These are phyloP conservation scores for Pelvicachromis taeniatus DNA, from an alignment of 2,113 vertebrate species.

Conservation along the genomic window DNA sequence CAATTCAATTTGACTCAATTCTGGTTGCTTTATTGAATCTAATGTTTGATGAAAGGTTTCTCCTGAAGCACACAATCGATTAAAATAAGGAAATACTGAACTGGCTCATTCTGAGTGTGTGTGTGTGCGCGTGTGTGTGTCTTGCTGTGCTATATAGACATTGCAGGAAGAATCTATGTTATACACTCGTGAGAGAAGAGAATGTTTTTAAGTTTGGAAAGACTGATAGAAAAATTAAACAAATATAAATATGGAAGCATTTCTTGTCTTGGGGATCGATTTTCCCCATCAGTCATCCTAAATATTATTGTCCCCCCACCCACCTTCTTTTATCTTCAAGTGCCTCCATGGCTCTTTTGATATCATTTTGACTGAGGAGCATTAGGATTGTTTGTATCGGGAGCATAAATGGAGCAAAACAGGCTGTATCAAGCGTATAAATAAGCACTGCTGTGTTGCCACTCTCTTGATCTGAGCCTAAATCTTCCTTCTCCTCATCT, in stretches of 20 bases:
- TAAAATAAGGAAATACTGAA: neutral
- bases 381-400: neutral
- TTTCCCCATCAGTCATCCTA: neutral
- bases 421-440: neutral
- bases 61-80: neutral
- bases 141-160: too few species aligned
- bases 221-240: neutral
- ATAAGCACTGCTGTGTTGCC: neutral
- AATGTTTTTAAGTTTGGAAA: neutral
- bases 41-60: neutral
- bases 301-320: neutral
- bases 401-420: neutral
- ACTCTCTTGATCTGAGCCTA: neutral
- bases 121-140: neutral
- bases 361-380: neutral
- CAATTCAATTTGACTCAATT: neutral
- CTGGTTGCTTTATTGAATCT: neutral
- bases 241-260: neutral
- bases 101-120: neutral
- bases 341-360: neutral
- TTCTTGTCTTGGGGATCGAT: neutral
- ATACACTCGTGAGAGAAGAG: neutral
- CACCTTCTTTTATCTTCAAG: neutral
- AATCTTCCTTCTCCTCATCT: neutral
- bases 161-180: neutral